phyloP scores from a whole-genome alignment of 2,797 vertebrate species.

The Aratinga solstitialis region DNA sequence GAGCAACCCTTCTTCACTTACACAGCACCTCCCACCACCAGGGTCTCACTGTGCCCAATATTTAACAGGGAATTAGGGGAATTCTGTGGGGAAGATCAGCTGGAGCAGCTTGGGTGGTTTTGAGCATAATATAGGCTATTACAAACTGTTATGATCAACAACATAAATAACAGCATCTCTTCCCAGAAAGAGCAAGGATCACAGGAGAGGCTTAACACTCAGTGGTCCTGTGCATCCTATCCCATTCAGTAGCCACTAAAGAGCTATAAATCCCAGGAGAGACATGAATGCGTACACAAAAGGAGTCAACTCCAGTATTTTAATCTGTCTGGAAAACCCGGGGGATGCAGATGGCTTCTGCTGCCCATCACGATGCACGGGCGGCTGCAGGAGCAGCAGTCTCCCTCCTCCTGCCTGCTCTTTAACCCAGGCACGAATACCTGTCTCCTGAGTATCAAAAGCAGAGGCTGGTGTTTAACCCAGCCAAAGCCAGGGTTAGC shows the following conservation, averaged over 20 bases:
- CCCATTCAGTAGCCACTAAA: background rate
- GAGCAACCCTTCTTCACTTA: background rate
- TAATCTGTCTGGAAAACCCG: background rate
- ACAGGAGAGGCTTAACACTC: background rate
- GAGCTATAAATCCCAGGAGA: background rate
- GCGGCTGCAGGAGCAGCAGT: background rate
- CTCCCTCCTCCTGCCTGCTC: background rate
- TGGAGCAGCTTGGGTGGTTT: accelerated
- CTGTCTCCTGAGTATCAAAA: accelerated
- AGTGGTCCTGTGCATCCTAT: accelerated
- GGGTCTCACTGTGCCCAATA: accelerated
- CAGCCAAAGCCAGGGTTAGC: background rate
- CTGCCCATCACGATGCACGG: accelerated
- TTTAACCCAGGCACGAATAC: background rate
- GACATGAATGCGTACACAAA: accelerated
- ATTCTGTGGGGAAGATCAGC: background rate
- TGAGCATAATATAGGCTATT: accelerated
- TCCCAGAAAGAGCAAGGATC: background rate
- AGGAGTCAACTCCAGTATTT: accelerated
- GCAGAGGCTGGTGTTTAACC: background rate
- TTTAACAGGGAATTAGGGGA: background rate
- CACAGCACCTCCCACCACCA: background rate
- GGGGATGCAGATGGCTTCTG: background rate
- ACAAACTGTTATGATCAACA: background rate
- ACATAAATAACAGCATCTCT: background rate